phyloP scores from a whole-genome alignment of 2,797 vertebrate genomes.

The Lophius americanus region DNA sequence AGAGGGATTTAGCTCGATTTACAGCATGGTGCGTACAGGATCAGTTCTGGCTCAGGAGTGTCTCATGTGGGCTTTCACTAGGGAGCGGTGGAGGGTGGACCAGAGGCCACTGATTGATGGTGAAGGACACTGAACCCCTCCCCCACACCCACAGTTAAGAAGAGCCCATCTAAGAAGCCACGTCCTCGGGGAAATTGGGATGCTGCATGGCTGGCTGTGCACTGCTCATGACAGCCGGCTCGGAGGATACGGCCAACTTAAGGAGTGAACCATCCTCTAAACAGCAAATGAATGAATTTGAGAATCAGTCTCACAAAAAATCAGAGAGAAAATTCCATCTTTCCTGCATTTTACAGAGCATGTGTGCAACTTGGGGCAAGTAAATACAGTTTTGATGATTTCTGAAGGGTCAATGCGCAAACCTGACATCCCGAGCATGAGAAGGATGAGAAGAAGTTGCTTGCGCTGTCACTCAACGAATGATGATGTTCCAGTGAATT shows the following conservation, averaged over 20 bases:
- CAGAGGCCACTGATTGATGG: conserved; percentile 83
- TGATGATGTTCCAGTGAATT: conserved; percentile 38
- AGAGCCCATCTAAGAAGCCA: conserved; percentile 62
- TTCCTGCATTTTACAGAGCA: not conserved
- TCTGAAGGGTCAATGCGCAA: conserved; percentile 22
- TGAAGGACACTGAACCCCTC: conserved; percentile 81
- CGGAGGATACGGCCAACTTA: conserved; percentile 42
- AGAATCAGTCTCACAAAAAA: conserved; percentile 20
- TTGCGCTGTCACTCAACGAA: conserved; percentile 34
- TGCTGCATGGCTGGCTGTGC: conserved; percentile 63
- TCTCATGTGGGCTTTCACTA: conserved; percentile 65
- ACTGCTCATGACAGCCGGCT: conserved; percentile 48
- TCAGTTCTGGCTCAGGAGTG: conserved; percentile 70
- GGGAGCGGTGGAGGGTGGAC: conserved; percentile 61
- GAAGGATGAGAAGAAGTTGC: conserved; percentile 12
- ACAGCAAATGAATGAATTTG: conserved; percentile 30
- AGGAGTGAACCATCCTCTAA: conserved; percentile 45
- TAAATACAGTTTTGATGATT: not conserved
- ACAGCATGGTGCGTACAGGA: conserved; percentile 63
- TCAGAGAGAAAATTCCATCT: not conserved
- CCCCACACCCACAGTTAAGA: conserved; percentile 49
- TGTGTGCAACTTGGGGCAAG: conserved; percentile 9
- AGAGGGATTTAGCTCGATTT: conserved; percentile 69
- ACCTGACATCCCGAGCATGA: not conserved
- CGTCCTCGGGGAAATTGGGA: conserved; percentile 61